These are phyloP conservation scores for Gorsachius goisagi DNA, from an alignment of 2,113 vertebrate genomes.

Conservation along the genomic window DNA sequence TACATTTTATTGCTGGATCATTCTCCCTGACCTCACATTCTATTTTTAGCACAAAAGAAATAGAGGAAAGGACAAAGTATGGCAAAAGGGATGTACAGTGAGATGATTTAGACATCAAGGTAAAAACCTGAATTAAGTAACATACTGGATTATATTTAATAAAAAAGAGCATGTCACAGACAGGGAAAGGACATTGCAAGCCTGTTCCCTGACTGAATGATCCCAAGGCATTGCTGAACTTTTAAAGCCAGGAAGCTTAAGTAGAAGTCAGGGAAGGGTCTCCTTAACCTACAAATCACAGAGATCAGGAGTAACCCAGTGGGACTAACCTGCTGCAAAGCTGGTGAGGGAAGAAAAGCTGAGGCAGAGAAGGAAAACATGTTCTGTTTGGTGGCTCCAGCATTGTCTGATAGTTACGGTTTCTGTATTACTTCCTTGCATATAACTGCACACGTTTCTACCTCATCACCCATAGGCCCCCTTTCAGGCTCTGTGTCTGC, in stretches of 20 bases:
- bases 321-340: neutral
- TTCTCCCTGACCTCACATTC: neutral
- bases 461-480: neutral
- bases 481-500: neutral
- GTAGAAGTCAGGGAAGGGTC: neutral
- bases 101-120: neutral
- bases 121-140: neutral
- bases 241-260: neutral
- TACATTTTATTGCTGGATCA: neutral
- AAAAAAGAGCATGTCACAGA: neutral
- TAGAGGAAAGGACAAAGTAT: neutral
- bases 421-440: neutral
- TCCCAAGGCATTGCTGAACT: neutral
- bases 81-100: neutral
- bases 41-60: neutral
- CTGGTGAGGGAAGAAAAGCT: neutral
- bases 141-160: neutral
- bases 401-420: neutral
- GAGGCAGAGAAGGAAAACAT: neutral
- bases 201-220: neutral
- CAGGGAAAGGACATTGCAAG: neutral
- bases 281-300: neutral
- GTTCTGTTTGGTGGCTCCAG: neutral
- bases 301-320: neutral
- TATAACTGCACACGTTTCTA: neutral